Evolutionary conservation across 2,797 vertebrate species (phyloP).

Genomic region (Mycteria americana): DNA sequence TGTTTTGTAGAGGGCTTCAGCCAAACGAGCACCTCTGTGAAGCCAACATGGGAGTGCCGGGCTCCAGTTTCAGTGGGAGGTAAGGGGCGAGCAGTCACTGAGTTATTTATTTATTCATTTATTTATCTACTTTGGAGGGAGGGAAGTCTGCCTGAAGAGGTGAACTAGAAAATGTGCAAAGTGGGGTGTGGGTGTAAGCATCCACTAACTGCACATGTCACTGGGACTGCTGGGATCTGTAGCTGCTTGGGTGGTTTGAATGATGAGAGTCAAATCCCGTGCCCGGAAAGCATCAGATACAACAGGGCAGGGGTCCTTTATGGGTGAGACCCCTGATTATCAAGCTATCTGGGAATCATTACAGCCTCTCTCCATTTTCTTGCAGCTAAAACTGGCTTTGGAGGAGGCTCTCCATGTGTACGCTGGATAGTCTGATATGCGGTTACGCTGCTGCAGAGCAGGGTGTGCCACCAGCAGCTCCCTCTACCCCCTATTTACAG

Average conservation of each 20-base stretch:
- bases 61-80: background rate
- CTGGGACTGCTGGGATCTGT: background rate
- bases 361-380: background rate
- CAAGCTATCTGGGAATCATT: background rate
- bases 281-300: background rate
- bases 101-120: background rate
- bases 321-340: background rate
- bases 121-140: background rate
- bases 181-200: background rate
- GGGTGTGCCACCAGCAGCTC: slow-evolving; percentile 22
- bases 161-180: background rate
- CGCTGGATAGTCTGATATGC: background rate
- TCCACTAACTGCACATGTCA: background rate
- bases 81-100: background rate
- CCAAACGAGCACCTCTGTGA: background rate
- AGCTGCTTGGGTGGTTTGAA: background rate
- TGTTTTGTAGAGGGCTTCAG: background rate
- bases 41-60: background rate
- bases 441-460: background rate
- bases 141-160: background rate
- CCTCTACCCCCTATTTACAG: background rate
- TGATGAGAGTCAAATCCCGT: background rate
- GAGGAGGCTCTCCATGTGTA: background rate
- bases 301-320: background rate
- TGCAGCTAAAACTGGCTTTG: background rate